These are phyloP conservation scores for Enteromius unitaeniatus DNA, from an alignment of 2,797 vertebrate species.

Conservation along the genomic window DNA sequence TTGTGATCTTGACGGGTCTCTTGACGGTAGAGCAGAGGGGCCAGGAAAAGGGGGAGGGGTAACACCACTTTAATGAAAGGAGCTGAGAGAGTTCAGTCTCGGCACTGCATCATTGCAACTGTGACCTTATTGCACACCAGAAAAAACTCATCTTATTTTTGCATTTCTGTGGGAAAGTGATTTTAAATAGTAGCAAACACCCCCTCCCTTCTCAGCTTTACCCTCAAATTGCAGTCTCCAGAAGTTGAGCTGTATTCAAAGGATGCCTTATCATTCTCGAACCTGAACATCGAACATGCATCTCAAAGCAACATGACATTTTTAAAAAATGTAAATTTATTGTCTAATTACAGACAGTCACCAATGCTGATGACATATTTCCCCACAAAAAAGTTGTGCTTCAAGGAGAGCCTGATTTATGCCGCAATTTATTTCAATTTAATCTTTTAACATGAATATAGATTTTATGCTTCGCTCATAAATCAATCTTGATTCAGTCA, in stretches of 20 bases:
- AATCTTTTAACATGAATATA: conserved; percentile 58
- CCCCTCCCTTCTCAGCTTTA: conserved; percentile 8
- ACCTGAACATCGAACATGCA: conserved; percentile 32
- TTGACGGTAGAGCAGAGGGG: conserved; percentile 56
- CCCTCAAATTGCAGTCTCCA: conserved; percentile 47
- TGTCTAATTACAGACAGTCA: conserved; percentile 53
- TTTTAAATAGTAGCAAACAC: conserved; percentile 10
- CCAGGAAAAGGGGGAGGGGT: conserved; percentile 55
- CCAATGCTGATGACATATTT: conserved; percentile 50
- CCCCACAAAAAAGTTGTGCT: conserved; percentile 6
- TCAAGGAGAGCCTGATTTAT: conserved; percentile 30
- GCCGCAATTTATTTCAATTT: conserved; percentile 55
- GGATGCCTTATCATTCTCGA: conserved; percentile 11
- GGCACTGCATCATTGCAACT: conserved; percentile 56
- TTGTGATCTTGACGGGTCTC: conserved; percentile 73
- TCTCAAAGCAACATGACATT: conserved; percentile 54
- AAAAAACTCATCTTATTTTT: neutral
- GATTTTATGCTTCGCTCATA: conserved; percentile 48
- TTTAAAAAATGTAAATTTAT: conserved; percentile 47
- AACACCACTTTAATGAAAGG: conserved; percentile 71
- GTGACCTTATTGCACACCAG: conserved; percentile 39
- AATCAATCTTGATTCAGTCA: conserved; percentile 58
- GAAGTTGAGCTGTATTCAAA: conserved; percentile 42
- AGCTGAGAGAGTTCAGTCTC: conserved; percentile 69
- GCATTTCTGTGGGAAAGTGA: conserved; percentile 2